Evolutionary conservation across 2,113 vertebrate species (phyloP), one percentile per base, ranked within the genome.

Genomic region (Lophochroa leadbeateri): DNA sequence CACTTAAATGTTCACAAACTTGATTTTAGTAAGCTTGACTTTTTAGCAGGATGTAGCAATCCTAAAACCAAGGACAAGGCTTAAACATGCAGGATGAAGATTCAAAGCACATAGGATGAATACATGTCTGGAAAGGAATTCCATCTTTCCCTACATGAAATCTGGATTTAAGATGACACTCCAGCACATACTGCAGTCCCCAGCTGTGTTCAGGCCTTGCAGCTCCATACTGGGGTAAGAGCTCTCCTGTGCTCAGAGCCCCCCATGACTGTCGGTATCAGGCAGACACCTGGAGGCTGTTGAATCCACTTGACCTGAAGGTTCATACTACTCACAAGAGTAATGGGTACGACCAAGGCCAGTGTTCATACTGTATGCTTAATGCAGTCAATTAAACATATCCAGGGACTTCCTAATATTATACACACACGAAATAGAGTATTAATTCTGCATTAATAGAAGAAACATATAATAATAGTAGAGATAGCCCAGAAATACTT

Each of bases 61-160:
- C 21, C 28, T 67, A 63, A 78, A 70, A n/a, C 11, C 28, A 21
- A 70, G 23, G 44, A 31, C n/a, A n/a, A 15, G 31, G 21, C 52
- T 87, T 74, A 37, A 89, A 71, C 3, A 25, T 2, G 12, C 21
- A 11, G 9, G 20, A 16, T 21, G 72, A 70, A 70, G 37, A 2
- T 0, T 4, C 1, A 9, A 35, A 72, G 35, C 13, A 4, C 0
- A 0, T 1, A 60, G 57, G 14, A 24, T 11, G 7, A 11, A 10
- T 3, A 20, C 3, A 12, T 4, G 5, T 55, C 77, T 43, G 29
- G 33, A 53, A 86, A 88, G 35, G 39, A 70, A 46, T 41, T 60
- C 39, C 31, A 29, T 7, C 27, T 28, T 70, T 50, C 28, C 46
- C 29, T 47, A 0, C 10, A 1, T 0, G n/a, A 88, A 39, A 27